A percentile compares a stretch with the other conserved stretches of the same genome.
Evolutionary conservation across 2,888 invertebrate species (phyloP).

Genomic region (Drosophila mayaguana): DNA sequence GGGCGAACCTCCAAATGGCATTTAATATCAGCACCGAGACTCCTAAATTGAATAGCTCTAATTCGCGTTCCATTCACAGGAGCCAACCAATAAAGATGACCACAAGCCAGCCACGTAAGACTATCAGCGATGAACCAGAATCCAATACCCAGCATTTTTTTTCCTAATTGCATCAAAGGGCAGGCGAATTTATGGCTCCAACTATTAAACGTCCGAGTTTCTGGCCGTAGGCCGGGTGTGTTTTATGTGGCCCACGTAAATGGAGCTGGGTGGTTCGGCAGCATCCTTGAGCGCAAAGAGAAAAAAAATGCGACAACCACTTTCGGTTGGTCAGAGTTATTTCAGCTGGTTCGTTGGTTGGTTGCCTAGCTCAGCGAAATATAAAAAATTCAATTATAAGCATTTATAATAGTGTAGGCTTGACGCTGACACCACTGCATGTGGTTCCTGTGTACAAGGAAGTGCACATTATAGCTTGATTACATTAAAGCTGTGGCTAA

Average conservation of each 20-base stretch:
- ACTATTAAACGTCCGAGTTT: constrained; percentile 67
- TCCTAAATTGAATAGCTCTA: constrained; percentile 34
- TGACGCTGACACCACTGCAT: constrained; percentile 28
- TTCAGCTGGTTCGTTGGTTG: constrained; percentile 40
- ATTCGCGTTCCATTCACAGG: constrained; percentile 32
- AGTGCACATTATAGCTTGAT: constrained; percentile 44
- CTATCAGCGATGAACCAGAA: constrained; percentile 69
- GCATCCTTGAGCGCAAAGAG: constrained; percentile 3
- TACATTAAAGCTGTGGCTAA: not conserved
- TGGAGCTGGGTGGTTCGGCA: constrained; percentile 7
- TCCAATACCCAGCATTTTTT: constrained; percentile 62
- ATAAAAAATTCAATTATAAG: constrained; percentile 78
- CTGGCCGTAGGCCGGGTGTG: constrained; percentile 43
- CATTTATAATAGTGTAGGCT: constrained; percentile 62
- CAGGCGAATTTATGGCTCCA: constrained; percentile 65
- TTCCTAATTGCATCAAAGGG: constrained; percentile 69
- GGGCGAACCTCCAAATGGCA: constrained; percentile 17
- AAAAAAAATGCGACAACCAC: constrained; percentile 6
- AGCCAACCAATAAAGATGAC: constrained; percentile 42
- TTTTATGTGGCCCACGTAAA: constrained; percentile 46
- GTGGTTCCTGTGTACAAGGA: constrained; percentile 20
- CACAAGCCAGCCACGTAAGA: constrained; percentile 43
- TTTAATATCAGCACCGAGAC: constrained; percentile 16
- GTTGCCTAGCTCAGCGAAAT: constrained; percentile 60
- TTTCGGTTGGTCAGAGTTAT: constrained; percentile 34